Evolutionary conservation across 1,140 invertebrate species (phyloP), one percentile per base, ranked within the genome.

Genomic region (Brachionus asplanchnoidis): DNA sequence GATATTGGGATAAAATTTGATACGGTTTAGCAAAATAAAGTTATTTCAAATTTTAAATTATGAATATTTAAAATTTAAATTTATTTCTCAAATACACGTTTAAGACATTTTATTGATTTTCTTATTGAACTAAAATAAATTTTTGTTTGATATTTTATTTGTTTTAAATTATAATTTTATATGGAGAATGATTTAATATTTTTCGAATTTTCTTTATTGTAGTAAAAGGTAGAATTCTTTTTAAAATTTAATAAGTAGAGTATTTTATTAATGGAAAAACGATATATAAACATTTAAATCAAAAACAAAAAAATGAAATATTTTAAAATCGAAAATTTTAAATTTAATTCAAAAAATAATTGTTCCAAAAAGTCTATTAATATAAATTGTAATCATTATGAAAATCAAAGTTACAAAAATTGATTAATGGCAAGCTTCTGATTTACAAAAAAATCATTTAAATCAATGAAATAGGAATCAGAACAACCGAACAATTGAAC

Each of bases 341-440:
- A 53, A 60, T 60, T 60, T 60, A 60, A 60, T 60, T 60, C 53
- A 60, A 60, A 60, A 60, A 60, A 60, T 60, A 60, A 60, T 60
- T 60, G 8, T 9, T 60, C 53, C 53, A 60, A 60, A 60, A 60
- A 60, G 46, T 53, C 26, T 8, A 60, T 60, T 60, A 60, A 60
- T 60, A 60, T 20, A 60, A 60, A 60, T 60, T 60, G 6, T 60
- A 60, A 60, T 23, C 53, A 60, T 60, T 60, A 23, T 60, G 53
- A 60, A 60, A 20, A 60, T 60, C 17, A 5, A 60, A 20, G 53
- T 20, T 60, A 60, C 17, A 60, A 60, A 60, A 60, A 60, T 60
- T 60, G 5, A 9, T 60, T 60, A 23, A 60, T 60, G 9, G 53
- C 53, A 60, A 60, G 8, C 20, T 60, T 60, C 17, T 60, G 53